These are phyloP conservation scores for Odiellus spinosus DNA, from an alignment of 2,888 invertebrate genomes.

Conservation along the genomic window DNA sequence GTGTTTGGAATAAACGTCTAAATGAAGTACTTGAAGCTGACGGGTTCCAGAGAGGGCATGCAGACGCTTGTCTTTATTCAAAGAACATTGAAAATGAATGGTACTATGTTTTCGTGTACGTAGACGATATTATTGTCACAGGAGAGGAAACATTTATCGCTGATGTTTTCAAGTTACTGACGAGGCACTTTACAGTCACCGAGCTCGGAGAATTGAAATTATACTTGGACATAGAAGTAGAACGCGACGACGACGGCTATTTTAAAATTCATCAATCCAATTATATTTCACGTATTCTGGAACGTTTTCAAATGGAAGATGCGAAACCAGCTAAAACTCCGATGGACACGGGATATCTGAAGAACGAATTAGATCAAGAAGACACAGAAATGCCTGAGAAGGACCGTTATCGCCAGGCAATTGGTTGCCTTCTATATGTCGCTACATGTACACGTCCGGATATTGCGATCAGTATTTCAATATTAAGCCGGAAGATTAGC, in stretches of 20 bases:
- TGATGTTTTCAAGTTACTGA: too few relatives aligned
- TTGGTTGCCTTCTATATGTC: slow-evolving; percentile 3
- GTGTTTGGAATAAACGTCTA: not conserved
- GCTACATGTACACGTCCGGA: slow-evolving; percentile 4
- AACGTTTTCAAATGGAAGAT: not conserved
- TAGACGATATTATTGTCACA: too few relatives aligned
- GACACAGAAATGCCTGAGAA: not conserved
- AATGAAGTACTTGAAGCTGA: not conserved
- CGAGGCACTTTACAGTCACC: too few relatives aligned
- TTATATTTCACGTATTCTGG: not conserved
- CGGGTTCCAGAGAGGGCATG: not conserved
- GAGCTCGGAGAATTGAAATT: too few relatives aligned
- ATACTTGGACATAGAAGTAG: not conserved
- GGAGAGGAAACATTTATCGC: too few relatives aligned
- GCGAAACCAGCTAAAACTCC: too few relatives aligned
- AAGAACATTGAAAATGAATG: not conserved
- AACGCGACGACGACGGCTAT: not conserved
- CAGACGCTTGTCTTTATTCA: not conserved
- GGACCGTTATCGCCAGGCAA: not conserved
- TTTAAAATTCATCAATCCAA: not conserved
- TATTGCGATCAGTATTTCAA: not conserved
- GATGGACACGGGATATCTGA: too few relatives aligned
- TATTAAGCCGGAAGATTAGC: not conserved
- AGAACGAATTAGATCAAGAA: too few relatives aligned
- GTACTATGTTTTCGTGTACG: too few relatives aligned